Evolutionary conservation across 2,113 vertebrate genomes (phyloP), one percentile per base, ranked within the genome.

Genomic region (Scomber colias): DNA sequence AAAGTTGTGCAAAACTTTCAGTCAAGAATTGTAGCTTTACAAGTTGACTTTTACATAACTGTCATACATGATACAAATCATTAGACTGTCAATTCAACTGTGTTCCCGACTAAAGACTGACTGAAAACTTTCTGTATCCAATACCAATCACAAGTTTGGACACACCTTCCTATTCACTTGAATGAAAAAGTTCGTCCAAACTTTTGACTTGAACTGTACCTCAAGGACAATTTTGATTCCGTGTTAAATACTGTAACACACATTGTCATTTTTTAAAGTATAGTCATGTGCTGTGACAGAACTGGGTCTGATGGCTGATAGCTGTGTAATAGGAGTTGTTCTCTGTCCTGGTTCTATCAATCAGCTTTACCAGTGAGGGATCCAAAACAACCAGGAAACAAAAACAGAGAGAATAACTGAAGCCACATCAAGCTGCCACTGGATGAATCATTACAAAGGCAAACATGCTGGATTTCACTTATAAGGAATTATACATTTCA

Each of bases 261-360:
- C 55, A 72, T 79, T 74, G 74, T 82, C 81, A 21, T 72, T 35
- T 73, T 54, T 74, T 69, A 83, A 80, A 77, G 59, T 79, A 68
- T 48, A 89, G 79, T 51, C 81, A 77, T 27, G 69, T 51, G 66
- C 59, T 35, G 73, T 93, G 93, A 94, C 93, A 94, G 93, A 94
- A 92, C 84, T 85, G 81, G 93, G 92, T 91, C 92, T 91, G 71
- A 83, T 45, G 73, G 76, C 80, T 70, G 62, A 57, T 21, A 71
- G 81, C 71, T 65, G 74, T 71, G 82, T 71, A 77, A 76, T 70
- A 76, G 78, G 80, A 84, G 71, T 68, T 66, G 56, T 57, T 80
- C 48, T 83, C 72, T 91, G 90, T 83, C 88, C 84, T 92, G 86
- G 86, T 93, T 93, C 84, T 83, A 85, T 93, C 92, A 93, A 87